Conservation (phyloP, 2,113 vertebrate species). For the Albula glossodonta region DNA sequence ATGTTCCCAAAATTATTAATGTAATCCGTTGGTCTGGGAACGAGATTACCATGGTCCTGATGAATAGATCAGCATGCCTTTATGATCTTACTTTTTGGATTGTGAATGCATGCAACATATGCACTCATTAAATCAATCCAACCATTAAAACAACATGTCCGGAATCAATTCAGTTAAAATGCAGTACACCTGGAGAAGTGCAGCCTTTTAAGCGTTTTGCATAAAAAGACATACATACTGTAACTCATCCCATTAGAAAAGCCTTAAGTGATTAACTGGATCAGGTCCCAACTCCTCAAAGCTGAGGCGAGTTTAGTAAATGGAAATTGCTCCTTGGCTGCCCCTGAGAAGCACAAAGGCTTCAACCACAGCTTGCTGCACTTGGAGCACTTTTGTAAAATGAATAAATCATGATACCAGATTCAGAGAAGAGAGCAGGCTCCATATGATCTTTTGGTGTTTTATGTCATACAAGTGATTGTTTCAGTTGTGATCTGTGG, state of each 20-base stretch:
- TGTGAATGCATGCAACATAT: not conserved
- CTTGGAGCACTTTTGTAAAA: conserved; percentile 17
- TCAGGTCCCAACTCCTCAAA: conserved; percentile 20
- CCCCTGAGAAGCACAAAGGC: not conserved
- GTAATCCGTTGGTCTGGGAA: not conserved
- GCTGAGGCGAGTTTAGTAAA: not conserved
- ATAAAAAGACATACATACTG: not conserved
- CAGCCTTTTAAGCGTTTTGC: not conserved
- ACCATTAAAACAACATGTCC: not conserved
- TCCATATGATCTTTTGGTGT: not conserved
- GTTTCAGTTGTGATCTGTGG: not conserved
- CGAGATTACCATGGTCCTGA: not conserved
- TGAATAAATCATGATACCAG: conserved; percentile 20
- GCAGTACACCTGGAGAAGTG: not conserved
- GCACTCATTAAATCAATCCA: not conserved
- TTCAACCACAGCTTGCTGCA: conserved; percentile 3
- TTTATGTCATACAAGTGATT: not conserved
- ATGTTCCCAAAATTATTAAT: not conserved
- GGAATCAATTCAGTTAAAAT: not conserved
- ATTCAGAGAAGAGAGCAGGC: not conserved
- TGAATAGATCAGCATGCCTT: not conserved
- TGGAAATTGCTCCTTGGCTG: conserved; percentile 8
- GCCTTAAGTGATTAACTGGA: conserved; percentile 34
- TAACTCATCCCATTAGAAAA: conserved; percentile 18
- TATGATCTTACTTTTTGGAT: not conserved